These are phyloP conservation scores for Nasua narica DNA, from an alignment of 2,797 vertebrate genomes.

Conservation along the genomic window DNA sequence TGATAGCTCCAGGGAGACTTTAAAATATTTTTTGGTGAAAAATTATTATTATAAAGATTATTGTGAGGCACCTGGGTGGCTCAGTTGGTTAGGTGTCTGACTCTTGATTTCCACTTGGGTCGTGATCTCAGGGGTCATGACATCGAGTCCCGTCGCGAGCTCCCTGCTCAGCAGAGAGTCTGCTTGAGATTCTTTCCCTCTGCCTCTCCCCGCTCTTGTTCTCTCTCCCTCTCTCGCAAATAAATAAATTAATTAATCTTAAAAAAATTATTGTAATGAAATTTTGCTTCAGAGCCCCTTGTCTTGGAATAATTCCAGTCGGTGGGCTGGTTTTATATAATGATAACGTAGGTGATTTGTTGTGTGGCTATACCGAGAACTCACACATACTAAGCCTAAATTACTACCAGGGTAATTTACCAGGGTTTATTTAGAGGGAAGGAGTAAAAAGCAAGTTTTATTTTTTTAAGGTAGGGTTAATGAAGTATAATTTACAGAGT, in stretches of 20 bases:
- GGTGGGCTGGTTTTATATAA: background rate
- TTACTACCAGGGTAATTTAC: background rate
- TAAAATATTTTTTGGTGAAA: background rate
- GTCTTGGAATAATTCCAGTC: background rate
- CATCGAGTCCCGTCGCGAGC: rapidly evolving
- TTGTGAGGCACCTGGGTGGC: background rate
- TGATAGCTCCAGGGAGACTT: background rate
- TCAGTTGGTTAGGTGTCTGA: background rate
- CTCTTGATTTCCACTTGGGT: background rate
- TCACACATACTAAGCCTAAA: background rate
- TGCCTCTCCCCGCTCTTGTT: background rate
- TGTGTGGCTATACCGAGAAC: background rate
- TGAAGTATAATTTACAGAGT: background rate
- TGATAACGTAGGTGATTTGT: background rate
- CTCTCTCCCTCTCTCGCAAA: background rate
- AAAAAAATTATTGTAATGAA: background rate
- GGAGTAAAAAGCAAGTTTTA: background rate
- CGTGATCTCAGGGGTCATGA: background rate
- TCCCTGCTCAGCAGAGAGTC: background rate
- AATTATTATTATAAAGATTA: background rate
- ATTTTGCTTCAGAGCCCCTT: background rate
- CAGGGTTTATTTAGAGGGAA: background rate
- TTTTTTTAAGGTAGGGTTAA: background rate
- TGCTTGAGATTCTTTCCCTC: background rate
- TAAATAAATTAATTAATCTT: background rate